Evolutionary conservation across 2,797 vertebrate species (phyloP).

Genomic region (Scolopax rusticola): DNA sequence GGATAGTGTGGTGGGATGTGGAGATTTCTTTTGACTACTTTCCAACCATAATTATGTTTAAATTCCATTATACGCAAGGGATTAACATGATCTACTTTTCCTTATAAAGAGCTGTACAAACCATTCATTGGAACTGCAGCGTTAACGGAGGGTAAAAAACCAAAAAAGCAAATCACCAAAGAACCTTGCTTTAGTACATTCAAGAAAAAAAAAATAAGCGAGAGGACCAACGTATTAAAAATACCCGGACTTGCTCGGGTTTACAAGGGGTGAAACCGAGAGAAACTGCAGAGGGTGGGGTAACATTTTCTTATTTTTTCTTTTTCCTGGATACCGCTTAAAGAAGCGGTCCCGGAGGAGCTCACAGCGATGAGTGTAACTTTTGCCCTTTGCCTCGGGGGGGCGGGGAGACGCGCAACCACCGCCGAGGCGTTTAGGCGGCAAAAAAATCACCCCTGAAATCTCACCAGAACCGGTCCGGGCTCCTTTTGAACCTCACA

Average conservation of each 20-base stretch:
- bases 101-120: not conserved
- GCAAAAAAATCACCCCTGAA: not conserved
- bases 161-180: not conserved
- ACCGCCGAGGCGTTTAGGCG: not conserved
- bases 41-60: not conserved
- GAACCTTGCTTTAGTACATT: not conserved
- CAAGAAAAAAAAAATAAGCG: not conserved
- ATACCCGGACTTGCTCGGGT: fast-evolving
- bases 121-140: not conserved
- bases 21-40: not conserved
- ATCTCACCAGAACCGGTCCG: not conserved
- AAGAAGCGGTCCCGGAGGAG: fast-evolving
- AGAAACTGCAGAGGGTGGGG: fast-evolving
- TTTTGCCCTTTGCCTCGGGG: not conserved
- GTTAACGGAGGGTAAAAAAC: not conserved
- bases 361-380: fast-evolving
- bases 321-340: fast-evolving
- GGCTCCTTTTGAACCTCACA: fast-evolving
- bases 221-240: not conserved
- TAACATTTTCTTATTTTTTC: too few species aligned
- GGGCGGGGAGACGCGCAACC: not conserved
- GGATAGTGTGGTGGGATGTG: not conserved
- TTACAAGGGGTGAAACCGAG: not conserved
- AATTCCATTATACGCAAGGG: not conserved
- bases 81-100: not conserved